Base-by-base conservation (phyloP, 2,888 invertebrate species). In the Shargacucullia verbasci region DNA sequence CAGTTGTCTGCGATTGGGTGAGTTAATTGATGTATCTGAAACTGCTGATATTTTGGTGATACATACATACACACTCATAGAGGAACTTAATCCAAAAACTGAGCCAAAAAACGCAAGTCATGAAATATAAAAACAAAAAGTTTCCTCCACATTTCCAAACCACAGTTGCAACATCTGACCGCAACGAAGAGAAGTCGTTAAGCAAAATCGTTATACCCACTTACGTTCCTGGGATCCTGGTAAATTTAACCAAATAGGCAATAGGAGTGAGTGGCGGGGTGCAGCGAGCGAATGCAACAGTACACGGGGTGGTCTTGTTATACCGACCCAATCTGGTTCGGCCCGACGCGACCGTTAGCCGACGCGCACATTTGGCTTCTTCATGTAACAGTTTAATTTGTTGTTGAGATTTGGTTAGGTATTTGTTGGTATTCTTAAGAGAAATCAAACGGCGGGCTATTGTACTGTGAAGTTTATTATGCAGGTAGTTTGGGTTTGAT, bases 181-280 rank as follows among this genome's bases (percentile, higher is more conserved):
- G 46, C 57, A 67, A 73, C 57, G 69, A 64, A 70, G 66, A 63
- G 67, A 76, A 70, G 70, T 73, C 73, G 73, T 64, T 71, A 69
- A 71, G 75, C 65, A 70, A 73, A 76, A 81, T 76, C 69, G 70
- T 76, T 75, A 73, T 73, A 69, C 67, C 66, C 73, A 67, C 74
- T 77, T 72, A 77, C 65, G 66, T 68, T 73, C 61, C 76, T 80
- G 74, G 80, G 80, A 79, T 81, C 74, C 81, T 85, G 83, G 83
- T 87, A 87, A 87, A 88, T 88, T 87, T 84, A 85, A 83, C 86
- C 88, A 88, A 89, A 90, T 89, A 84, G 87, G 84, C 86, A 84
- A 86, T 83, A 83, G 80, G 74, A 81, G 84, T 79, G 83, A 84
- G 82, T 84, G 80, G 81, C 78, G 77, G 78, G 76, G 75, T 84